Conservation (phyloP, 2,797 vertebrate species). For the Onychomys leucogaster region DNA sequence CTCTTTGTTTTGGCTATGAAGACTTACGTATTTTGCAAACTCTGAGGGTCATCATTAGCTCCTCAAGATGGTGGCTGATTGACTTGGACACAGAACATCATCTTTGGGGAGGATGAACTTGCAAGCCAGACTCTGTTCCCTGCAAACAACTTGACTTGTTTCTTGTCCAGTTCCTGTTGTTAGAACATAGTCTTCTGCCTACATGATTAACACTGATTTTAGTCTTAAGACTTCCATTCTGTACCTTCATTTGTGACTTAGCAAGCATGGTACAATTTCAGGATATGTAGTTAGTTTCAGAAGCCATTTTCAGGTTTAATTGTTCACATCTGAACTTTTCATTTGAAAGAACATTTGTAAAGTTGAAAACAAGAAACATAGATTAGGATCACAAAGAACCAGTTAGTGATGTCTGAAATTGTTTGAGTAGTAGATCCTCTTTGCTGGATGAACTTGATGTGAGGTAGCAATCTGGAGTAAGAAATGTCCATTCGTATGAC, state of each 20-base stretch:
- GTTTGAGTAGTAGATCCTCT: too few relatives aligned
- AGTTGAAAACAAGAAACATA: not conserved
- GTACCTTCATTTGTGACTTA: not conserved
- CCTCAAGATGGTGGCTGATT: not conserved
- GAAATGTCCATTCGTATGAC: not conserved
- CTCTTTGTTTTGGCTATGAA: slow-evolving; percentile 19
- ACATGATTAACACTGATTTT: not conserved
- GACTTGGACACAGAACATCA: not conserved
- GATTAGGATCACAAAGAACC: not conserved
- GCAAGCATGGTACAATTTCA: not conserved
- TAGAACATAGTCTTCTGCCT: not conserved
- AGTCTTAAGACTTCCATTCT: not conserved
- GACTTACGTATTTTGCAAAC: not conserved
- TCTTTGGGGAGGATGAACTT: not conserved
- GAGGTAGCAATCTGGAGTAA: not conserved
- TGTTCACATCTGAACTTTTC: not conserved
- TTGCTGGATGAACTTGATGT: not conserved
- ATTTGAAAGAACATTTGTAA: not conserved
- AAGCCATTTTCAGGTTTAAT: not conserved
- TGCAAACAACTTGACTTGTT: not conserved
- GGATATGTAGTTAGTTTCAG: not conserved
- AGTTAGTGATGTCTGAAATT: not conserved
- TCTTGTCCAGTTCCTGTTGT: not conserved
- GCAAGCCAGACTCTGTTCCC: not conserved
- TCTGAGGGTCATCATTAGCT: not conserved